Conservation (phyloP, 2,797 vertebrate genomes). For the Pagetopsis macropterus region DNA sequence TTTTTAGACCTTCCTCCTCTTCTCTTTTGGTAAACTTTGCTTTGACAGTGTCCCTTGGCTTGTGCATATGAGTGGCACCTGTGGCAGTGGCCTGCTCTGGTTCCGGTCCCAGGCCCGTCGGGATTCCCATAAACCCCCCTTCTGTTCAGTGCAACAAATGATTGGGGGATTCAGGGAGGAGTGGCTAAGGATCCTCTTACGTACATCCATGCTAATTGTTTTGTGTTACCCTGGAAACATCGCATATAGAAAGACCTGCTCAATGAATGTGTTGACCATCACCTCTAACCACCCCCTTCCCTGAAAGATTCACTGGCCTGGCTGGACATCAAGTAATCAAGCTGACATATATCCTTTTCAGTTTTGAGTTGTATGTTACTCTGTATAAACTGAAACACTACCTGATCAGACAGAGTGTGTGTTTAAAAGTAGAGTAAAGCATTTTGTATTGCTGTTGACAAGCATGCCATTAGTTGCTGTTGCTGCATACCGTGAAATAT, state of each 20-base stretch:
- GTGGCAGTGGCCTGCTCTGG: slow-evolving; percentile 45
- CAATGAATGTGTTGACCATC: slow-evolving; percentile 12
- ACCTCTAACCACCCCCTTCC: background rate
- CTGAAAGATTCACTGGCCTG: slow-evolving; percentile 15
- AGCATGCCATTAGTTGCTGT: no score
- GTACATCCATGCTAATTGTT: slow-evolving; percentile 11
- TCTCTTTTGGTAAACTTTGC: slow-evolving; percentile 1
- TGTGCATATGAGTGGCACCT: slow-evolving; percentile 40
- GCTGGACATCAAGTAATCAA: slow-evolving; percentile 3
- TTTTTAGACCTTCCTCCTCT: background rate
- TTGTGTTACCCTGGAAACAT: slow-evolving; percentile 19
- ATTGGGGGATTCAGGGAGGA: slow-evolving; percentile 17
- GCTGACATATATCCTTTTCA: slow-evolving; percentile 14
- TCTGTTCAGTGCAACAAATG: slow-evolving; percentile 22
- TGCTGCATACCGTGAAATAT: no score
- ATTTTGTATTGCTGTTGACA: no score
- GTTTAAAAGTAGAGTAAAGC: no score
- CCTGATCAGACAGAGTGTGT: no score
- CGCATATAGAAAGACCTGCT: slow-evolving; percentile 9
- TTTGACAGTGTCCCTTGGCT: slow-evolving; percentile 37
- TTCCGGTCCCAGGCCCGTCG: slow-evolving; percentile 35
- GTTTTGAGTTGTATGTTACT: background rate
- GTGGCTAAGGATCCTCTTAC: slow-evolving; percentile 21
- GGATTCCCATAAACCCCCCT: slow-evolving; percentile 47
- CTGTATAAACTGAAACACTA: no score